Base-by-base conservation (phyloP, 2,888 invertebrate species). In the Harmothoe impar region DNA sequence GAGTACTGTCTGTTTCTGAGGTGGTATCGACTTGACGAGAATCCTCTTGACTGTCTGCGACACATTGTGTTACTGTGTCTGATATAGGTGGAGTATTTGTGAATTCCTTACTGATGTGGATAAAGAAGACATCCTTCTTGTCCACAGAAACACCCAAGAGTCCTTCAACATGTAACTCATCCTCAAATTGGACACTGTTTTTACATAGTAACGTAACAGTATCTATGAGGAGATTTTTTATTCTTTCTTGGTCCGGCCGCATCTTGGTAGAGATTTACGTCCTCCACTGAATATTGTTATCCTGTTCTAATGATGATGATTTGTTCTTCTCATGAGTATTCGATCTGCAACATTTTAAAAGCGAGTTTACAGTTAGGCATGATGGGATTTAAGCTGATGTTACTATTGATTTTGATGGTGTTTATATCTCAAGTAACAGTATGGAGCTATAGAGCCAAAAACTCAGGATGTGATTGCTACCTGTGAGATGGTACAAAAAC, bases 71-170 rank as follows among this genome's bases (percentile, higher is more conserved):
- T 10, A 86, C 86, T 23, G 54, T 54, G 23, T 15, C 54, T n/a
- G n/a, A 43, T 25, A 7, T 15, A 0, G 86, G 10, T 0, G 86
- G 86, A 54, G 20, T 86, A 31, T 84, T 90, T 17, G 72, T 17
- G 56, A 90, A 81, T n/a, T 77, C 77, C 62, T 91, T 89, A 62
- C 91, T 91, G 52, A 91, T 91, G 78, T 88, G 89, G 20, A 91
- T 85, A 17, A 91, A 51, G 90, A 91, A 91, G 12, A 91, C 85
- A 29, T 91, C 89, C 25, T 91, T 86, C 31, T 91, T 62, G 52
- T 91, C 91, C 31, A 91, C 33, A 23, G 91, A 91, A 7, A 91
- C 90, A 72, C 91, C 91, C 29, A 91, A 43, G n/a, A 91, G 52
- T 25, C 91, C 91, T 62, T 91, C 89, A 23, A 91, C 81, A 25